phyloP scores from a whole-genome alignment of 2,888 invertebrate genomes.

The Petrolisthes cinctipes region DNA sequence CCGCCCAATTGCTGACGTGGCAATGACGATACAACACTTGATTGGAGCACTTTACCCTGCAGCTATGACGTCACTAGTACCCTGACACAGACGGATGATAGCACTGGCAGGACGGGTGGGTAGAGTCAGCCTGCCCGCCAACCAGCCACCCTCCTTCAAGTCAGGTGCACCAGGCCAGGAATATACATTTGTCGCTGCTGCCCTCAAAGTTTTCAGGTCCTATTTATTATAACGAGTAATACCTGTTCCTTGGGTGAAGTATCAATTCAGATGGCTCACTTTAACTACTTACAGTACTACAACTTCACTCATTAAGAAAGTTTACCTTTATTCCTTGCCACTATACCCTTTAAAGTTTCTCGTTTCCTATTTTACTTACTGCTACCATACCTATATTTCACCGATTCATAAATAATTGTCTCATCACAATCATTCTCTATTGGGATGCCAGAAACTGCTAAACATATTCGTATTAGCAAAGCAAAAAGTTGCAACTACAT shows the following conservation, averaged over 20 bases:
- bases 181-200: slow-evolving; percentile 9
- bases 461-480: too few relatives aligned
- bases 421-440: too few relatives aligned
- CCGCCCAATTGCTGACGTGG: slow-evolving; percentile 62
- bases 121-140: not conserved
- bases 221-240: slow-evolving; percentile 4
- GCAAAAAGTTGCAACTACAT: too few relatives aligned
- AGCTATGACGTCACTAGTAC: slow-evolving; percentile 53
- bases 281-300: too few relatives aligned
- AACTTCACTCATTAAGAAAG: too few relatives aligned
- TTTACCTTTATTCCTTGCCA: too few relatives aligned
- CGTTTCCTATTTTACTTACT: too few relatives aligned
- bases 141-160: not conserved
- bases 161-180: slow-evolving; percentile 2
- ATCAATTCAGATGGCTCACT: too few relatives aligned
- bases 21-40: slow-evolving; percentile 54
- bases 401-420: too few relatives aligned
- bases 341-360: too few relatives aligned
- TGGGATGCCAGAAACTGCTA: too few relatives aligned
- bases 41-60: slow-evolving; percentile 60
- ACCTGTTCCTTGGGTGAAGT: not conserved
- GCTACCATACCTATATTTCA: too few relatives aligned
- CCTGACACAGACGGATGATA: slow-evolving; percentile 11
- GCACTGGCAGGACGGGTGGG: not conserved
- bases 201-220: slow-evolving; percentile 10